Evolutionary conservation across 2,888 invertebrate species (phyloP).

Genomic region (Drosophila longiperda): DNA sequence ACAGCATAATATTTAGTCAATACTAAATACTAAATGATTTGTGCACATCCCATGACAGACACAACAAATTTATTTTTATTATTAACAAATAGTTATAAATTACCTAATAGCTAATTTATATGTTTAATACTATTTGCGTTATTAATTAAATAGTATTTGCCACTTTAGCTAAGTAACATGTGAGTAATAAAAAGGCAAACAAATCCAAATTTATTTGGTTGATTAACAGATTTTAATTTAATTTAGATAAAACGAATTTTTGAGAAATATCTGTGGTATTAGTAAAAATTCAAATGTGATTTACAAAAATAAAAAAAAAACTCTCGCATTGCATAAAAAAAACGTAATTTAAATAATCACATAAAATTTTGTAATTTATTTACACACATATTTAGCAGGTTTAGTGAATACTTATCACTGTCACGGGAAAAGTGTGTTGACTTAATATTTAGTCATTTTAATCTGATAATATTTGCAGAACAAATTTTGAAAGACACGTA

Average conservation of each 20-base stretch:
- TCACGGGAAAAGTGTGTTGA: slow-evolving; percentile 29
- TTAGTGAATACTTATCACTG: slow-evolving; percentile 2
- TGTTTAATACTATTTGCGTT: background rate
- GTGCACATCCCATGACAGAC: background rate
- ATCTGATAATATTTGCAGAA: slow-evolving; percentile 42
- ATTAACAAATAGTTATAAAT: background rate
- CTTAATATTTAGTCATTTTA: slow-evolving; percentile 21
- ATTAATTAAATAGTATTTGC: background rate
- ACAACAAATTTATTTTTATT: background rate
- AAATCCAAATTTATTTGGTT: background rate
- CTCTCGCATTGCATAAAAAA: slow-evolving; percentile 2
- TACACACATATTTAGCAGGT: background rate
- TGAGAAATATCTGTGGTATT: background rate
- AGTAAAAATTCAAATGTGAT: background rate
- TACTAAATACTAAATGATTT: background rate
- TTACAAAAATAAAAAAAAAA: background rate
- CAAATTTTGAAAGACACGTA: slow-evolving; percentile 5
- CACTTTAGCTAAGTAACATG: background rate
- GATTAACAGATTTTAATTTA: background rate
- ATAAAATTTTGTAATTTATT: slow-evolving; percentile 4
- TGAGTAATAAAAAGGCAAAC: background rate
- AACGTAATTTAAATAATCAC: slow-evolving; percentile 2
- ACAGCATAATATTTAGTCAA: slow-evolving; percentile 17
- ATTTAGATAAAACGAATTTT: background rate
- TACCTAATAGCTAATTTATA: background rate